These are phyloP conservation scores for Colius striatus DNA, from an alignment of 2,113 vertebrate genomes.

Conservation along the genomic window DNA sequence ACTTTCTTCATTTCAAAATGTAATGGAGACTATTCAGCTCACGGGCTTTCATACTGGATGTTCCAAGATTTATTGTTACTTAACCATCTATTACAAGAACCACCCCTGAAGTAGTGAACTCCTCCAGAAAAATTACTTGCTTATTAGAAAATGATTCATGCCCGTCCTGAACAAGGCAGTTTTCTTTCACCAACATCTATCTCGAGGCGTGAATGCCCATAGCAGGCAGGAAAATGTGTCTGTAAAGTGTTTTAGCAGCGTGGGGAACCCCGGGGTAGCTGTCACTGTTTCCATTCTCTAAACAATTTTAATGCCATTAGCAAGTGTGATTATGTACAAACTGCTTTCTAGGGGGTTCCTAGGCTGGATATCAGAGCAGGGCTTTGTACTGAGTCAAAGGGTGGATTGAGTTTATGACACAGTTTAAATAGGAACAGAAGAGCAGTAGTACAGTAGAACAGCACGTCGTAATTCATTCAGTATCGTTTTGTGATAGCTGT, in stretches of 20 bases:
- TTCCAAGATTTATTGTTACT: constrained; percentile 20
- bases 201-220: not conserved
- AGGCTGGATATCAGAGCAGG: not conserved
- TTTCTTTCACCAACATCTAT: constrained; percentile 14
- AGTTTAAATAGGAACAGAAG: constrained; percentile 38
- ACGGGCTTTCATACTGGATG: not conserved
- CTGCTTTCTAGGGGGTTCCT: constrained; percentile 56
- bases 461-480: not conserved
- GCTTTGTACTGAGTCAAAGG: constrained; percentile 56
- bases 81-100: constrained; percentile 11
- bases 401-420: constrained; percentile 58
- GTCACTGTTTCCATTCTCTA: constrained; percentile 36
- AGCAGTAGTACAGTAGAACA: not conserved
- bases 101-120: constrained; percentile 5
- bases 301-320: constrained; percentile 52
- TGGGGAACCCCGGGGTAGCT: not conserved
- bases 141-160: constrained; percentile 36
- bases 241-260: not conserved
- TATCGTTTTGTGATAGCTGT: not conserved
- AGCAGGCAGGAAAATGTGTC: constrained; percentile 7
- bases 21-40: constrained; percentile 20
- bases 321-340: constrained; percentile 29
- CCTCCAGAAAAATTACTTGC: constrained; percentile 28
- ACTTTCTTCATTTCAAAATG: constrained; percentile 40
- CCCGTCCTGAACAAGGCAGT: not conserved